phyloP scores from a whole-genome alignment of 2,888 invertebrate species.

The Heteropelma amictum region DNA sequence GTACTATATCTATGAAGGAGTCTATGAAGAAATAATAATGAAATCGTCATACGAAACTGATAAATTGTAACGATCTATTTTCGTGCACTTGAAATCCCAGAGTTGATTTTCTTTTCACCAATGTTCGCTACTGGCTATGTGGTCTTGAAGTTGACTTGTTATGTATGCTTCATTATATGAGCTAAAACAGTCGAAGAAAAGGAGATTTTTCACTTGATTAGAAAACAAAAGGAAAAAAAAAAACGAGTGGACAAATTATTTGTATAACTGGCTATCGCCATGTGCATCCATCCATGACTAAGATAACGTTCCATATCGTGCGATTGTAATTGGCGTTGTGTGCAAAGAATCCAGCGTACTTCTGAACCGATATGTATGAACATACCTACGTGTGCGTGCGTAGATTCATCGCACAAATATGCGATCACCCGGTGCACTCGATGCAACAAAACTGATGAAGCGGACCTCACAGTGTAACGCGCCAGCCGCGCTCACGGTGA shows the following conservation, averaged over 20 bases:
- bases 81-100: not conserved
- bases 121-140: not conserved
- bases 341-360: constrained; percentile 18
- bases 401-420: not conserved
- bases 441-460: constrained; percentile 21
- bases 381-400: constrained; percentile 1
- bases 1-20: too few species aligned
- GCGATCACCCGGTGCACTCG: not conserved
- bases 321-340: constrained; percentile 66
- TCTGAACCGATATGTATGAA: constrained; percentile 15
- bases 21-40: not conserved
- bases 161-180: not conserved
- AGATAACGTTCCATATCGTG: constrained; percentile 63
- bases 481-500: constrained; percentile 38
- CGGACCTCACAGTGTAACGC: constrained; percentile 9
- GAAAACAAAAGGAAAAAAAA: constrained; percentile 4
- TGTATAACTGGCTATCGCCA: not conserved
- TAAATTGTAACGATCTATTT: not conserved
- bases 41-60: not conserved
- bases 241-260: not conserved
- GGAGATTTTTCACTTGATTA: not conserved
- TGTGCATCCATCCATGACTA: constrained; percentile 63
- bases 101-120: constrained; percentile 1
- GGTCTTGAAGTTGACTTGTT: not conserved
- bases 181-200: not conserved